Evolutionary conservation across 23 tunicate species (phyloP).

Genomic region (Ascidia mentula): DNA sequence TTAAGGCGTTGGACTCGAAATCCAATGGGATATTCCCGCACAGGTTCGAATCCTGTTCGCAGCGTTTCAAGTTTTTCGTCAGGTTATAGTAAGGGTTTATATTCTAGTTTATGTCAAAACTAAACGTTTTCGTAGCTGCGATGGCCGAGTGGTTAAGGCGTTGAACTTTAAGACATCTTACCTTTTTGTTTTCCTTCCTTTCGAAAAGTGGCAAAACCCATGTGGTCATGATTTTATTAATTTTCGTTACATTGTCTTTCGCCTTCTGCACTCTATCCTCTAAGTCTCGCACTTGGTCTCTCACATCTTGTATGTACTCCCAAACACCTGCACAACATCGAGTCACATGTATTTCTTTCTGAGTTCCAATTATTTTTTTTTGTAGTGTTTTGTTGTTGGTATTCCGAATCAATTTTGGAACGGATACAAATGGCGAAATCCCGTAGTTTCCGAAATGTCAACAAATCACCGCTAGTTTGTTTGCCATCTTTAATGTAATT

Average conservation of each 20-base stretch:
- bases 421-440: no score
- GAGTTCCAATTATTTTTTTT: no score
- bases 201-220: conserved; percentile 93
- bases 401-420: no score
- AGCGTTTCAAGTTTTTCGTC: background rate
- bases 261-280: conserved; percentile 86
- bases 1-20: background rate
- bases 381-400: no score
- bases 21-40: background rate
- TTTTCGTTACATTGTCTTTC: conserved; percentile 85
- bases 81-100: no score
- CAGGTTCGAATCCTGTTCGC: background rate
- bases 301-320: conserved; percentile 90
- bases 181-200: conserved; percentile 74
- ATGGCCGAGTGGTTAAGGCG: conserved; percentile 13
- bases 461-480: no score
- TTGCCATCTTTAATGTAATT: no score
- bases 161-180: background rate
- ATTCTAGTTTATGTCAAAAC: no score
- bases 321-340: conserved; percentile 72
- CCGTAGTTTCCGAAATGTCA: no score
- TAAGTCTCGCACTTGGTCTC: conserved; percentile 73
- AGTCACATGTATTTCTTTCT: no score
- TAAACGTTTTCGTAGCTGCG: no score
- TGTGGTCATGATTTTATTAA: conserved; percentile 74